Evolutionary conservation across 2,888 invertebrate genomes (phyloP), one percentile per base, ranked within the genome.

Genomic region (Ormia ochracea): DNA sequence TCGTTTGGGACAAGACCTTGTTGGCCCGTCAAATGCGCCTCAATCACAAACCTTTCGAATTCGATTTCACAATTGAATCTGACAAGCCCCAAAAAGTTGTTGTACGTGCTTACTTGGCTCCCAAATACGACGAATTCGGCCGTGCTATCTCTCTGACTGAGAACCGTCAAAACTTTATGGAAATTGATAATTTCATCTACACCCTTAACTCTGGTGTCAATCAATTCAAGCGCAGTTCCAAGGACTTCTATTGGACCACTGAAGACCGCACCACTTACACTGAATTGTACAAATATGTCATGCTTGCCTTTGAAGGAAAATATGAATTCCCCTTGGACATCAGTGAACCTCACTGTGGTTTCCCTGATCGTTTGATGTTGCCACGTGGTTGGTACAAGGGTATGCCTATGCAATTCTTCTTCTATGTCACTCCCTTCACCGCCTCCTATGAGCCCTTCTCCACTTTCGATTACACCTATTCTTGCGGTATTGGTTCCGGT

Each of bases 41-140:
- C 36, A 93, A 94, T 89, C 93, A 94, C 90, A 92, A 93, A 80
- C 91, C 92, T 2, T 95, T 94, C 91, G 91, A 90, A 70, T 91
- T 93, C 81, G 91, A 91, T 74, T 88, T 94, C 82, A 90, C 91
- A 45, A 88, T 94, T 19, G 91, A 91, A 68, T 91, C 94, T 69
- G 92, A 93, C 61, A 91, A 92, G 81, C 0, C 43, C 3, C 73
- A 88, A 38, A 91, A 92, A 68, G 93, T 91, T 1, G 90, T 91
- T 17, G 87, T 94, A 75, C 92, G 92, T 83, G 88, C 94, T 21
- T 94, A 92, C 91, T 84, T 94, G 36, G 94, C 93, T 78, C 94
- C 94, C 3, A 94, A 93, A 88, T 92, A 92, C 85, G 92, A 93
- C 84, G 90, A 91, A 82, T 83, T 84, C 52, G 91, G 91, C 33